Conservation (phyloP, 2,113 vertebrate species). For the Isichthys henryi region DNA sequence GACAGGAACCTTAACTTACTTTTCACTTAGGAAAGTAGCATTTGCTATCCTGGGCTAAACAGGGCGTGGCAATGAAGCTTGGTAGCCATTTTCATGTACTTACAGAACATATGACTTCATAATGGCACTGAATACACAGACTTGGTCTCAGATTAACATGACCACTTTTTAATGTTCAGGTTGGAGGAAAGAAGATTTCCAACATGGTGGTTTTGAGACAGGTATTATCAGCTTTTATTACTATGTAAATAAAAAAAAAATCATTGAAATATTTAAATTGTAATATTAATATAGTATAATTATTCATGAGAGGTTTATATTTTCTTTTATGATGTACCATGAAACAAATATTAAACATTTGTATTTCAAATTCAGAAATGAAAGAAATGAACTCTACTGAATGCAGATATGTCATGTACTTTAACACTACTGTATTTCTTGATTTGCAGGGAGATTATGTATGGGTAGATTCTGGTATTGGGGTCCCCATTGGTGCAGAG, state of each 20-base stretch:
- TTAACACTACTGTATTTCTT: background rate
- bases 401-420: background rate
- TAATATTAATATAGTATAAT: background rate
- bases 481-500: constrained; percentile 76
- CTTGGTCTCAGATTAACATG: background rate
- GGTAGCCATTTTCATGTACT: constrained; percentile 13
- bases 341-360: background rate
- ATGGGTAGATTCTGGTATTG: constrained; percentile 68
- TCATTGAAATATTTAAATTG: background rate
- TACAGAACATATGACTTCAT: background rate
- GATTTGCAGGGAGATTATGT: constrained; percentile 80
- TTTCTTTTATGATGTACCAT: background rate
- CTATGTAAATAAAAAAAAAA: background rate
- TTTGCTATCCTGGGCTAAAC: background rate
- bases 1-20: background rate
- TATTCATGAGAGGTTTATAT: background rate
- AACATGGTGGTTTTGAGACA: constrained; percentile 58
- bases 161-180: constrained; percentile 21
- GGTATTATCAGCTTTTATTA: constrained; percentile 41
- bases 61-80: background rate
- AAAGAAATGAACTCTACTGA: background rate
- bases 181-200: constrained; percentile 23
- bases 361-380: background rate
- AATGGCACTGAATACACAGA: background rate
- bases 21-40: background rate